Conservation (phyloP, 2,113 vertebrate genomes). For the Boleophthalmus pectinirostris region DNA sequence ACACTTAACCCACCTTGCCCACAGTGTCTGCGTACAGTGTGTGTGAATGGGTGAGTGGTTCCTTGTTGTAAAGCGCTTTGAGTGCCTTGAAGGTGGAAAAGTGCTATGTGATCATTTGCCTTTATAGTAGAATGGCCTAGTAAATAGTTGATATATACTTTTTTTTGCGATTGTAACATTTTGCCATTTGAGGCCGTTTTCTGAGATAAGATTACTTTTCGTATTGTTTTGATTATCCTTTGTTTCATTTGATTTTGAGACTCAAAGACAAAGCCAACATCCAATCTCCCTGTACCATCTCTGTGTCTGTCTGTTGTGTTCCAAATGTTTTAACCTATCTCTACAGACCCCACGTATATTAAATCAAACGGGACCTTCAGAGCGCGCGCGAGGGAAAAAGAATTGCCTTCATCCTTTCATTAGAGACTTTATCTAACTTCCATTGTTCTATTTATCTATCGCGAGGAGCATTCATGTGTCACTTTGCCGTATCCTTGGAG, state of each 20-base stretch:
- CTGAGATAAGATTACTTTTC: too few species aligned
- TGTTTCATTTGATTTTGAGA: constrained; percentile 1
- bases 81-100: too few species aligned
- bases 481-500: constrained; percentile 69
- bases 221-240: not conserved
- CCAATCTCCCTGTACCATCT: constrained; percentile 21
- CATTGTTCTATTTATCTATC: constrained; percentile 70
- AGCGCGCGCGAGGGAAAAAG: constrained; percentile 25
- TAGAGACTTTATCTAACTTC: constrained; percentile 66
- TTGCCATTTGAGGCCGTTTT: too few species aligned
- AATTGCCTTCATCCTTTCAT: constrained; percentile 61
- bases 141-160: too few species aligned
- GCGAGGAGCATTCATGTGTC: constrained; percentile 70
- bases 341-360: constrained; percentile 32
- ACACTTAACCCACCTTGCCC: too few species aligned
- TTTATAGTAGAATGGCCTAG: too few species aligned
- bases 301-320: constrained; percentile 10
- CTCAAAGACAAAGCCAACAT: constrained; percentile 15
- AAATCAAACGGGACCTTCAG: constrained; percentile 47
- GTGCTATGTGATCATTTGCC: too few species aligned
- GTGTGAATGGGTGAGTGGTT: too few species aligned
- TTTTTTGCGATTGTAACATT: too few species aligned
- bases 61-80: too few species aligned
- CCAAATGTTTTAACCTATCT: constrained; percentile 29
- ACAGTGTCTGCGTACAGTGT: too few species aligned